phyloP scores from a whole-genome alignment of 2,113 vertebrate species.

The Reinhardtius hippoglossoides region DNA sequence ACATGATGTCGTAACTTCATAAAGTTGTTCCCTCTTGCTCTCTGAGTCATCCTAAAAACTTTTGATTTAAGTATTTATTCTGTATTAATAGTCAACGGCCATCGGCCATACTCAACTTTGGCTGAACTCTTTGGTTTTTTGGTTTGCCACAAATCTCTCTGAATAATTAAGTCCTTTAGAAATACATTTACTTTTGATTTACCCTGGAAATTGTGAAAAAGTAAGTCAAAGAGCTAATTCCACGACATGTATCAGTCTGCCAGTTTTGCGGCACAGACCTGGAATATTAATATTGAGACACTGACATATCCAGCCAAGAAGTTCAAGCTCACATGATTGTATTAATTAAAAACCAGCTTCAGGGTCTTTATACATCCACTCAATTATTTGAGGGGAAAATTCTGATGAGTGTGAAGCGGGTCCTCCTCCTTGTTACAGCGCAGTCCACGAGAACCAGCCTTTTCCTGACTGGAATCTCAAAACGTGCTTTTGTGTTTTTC shows the following conservation, averaged over 20 bases:
- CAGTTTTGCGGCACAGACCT: conserved; percentile 14
- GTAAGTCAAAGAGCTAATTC: conserved; percentile 1
- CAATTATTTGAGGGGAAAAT: conserved; percentile 58
- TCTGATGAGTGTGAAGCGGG: conserved; percentile 51
- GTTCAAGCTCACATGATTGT: conserved; percentile 41
- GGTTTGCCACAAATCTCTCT: neutral
- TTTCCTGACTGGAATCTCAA: conserved; percentile 74
- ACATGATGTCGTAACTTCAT: neutral
- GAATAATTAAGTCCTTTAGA: neutral
- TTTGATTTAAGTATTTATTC: neutral
- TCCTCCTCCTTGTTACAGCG: conserved; percentile 50
- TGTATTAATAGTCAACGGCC: neutral
- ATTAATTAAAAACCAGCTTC: conserved; percentile 40
- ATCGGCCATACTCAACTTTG: neutral
- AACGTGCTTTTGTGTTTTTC: conserved; percentile 74
- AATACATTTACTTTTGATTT: conserved; percentile 6
- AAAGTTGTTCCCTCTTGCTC: neutral
- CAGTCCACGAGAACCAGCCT: conserved; percentile 56
- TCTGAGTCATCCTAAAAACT: neutral
- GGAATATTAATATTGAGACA: conserved; percentile 36
- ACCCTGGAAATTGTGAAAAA: neutral
- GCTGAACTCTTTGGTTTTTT: neutral
- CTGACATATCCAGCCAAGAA: conserved; percentile 33
- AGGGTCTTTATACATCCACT: conserved; percentile 20
- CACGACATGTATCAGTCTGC: conserved; percentile 10